phyloP scores from a whole-genome alignment of 2,888 invertebrate species.

The Tachina fera region DNA sequence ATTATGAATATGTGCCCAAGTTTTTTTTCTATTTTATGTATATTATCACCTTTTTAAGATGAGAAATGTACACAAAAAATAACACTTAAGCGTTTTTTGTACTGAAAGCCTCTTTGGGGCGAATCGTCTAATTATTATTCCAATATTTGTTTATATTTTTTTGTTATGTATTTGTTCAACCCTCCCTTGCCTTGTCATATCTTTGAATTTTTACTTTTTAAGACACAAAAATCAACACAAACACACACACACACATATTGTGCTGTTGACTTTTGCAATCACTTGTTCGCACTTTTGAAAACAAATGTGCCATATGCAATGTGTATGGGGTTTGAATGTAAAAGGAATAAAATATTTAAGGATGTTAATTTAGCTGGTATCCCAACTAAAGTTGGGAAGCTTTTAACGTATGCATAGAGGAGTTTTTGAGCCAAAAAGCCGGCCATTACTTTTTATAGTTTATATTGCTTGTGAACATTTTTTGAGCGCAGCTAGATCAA shows the following conservation, averaged over 20 bases:
- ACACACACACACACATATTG: slow-evolving; percentile 26
- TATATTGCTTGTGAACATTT: too few relatives aligned
- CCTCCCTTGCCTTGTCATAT: background rate
- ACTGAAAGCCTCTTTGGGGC: slow-evolving; percentile 32
- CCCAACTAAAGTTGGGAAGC: too few relatives aligned
- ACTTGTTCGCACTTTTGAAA: background rate
- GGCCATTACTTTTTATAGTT: too few relatives aligned
- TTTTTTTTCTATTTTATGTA: slow-evolving; percentile 13
- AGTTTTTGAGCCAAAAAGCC: too few relatives aligned
- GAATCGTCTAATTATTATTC: slow-evolving; percentile 60
- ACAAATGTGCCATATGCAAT: background rate
- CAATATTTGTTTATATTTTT: slow-evolving; percentile 11
- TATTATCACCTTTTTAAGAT: background rate
- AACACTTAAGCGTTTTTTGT: slow-evolving; percentile 17
- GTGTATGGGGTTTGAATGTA: too few relatives aligned
- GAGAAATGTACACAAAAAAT: background rate
- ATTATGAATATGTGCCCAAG: too few relatives aligned
- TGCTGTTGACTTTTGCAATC: slow-evolving; percentile 16
- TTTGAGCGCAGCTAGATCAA: too few relatives aligned
- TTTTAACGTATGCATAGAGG: too few relatives aligned
- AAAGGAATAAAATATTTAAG: too few relatives aligned
- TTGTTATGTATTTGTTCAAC: slow-evolving; percentile 2
- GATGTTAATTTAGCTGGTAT: too few relatives aligned
- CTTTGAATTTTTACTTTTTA: slow-evolving; percentile 4
- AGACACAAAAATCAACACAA: slow-evolving; percentile 42